phyloP scores from a whole-genome alignment of 2,797 vertebrate genomes.

The Podargus strigoides region DNA sequence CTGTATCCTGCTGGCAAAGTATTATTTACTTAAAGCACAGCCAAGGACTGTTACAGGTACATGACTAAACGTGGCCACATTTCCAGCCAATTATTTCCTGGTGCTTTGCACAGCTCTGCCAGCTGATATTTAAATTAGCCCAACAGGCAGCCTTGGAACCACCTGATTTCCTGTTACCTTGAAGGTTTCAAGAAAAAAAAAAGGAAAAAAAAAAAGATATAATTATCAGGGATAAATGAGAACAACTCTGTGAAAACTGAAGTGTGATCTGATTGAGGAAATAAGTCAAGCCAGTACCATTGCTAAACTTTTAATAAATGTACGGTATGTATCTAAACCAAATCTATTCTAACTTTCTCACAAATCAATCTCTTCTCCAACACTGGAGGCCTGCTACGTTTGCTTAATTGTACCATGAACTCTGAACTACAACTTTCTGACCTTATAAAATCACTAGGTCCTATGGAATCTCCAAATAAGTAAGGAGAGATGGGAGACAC shows the following conservation, averaged over 20 bases:
- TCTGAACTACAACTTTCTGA: not conserved
- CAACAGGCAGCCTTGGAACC: not conserved
- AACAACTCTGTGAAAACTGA: not conserved
- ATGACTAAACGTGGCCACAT: not conserved
- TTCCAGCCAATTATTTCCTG: conserved; percentile 18
- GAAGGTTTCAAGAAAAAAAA: not conserved
- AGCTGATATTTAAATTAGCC: not conserved
- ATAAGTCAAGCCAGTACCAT: not conserved
- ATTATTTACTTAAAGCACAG: not conserved
- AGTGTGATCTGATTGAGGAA: not conserved
- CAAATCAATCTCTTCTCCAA: not conserved
- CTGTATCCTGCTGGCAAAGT: not conserved
- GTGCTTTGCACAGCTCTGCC: not conserved
- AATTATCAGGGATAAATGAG: not conserved
- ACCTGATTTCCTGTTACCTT: not conserved
- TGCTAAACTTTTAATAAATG: not conserved
- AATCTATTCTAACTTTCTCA: not conserved
- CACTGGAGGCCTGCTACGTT: not conserved
- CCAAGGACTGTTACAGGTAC: not conserved
- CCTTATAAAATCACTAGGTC: not conserved
- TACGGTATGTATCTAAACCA: not conserved
- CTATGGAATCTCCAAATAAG: not conserved
- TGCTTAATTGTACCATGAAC: not conserved
- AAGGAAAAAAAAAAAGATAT: not conserved
- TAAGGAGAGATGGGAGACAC: not conserved